Conservation (phyloP, 2,888 invertebrate species). For the Tinea trinotella region DNA sequence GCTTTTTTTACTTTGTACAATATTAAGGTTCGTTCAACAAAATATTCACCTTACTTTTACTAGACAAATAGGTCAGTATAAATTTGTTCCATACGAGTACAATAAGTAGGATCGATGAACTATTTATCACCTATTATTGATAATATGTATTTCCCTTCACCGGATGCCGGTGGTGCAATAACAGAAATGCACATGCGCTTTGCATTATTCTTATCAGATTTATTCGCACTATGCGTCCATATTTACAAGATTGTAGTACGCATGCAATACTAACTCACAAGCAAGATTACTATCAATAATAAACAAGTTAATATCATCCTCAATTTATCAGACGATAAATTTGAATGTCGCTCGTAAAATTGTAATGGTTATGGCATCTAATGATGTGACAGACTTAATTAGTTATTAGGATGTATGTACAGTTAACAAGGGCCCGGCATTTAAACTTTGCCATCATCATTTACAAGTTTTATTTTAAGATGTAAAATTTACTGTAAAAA, state of each 20-base stretch:
- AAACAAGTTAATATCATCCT: slow-evolving; percentile 9
- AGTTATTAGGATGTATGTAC: not conserved
- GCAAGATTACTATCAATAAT: slow-evolving; percentile 10
- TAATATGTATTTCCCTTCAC: slow-evolving; percentile 25
- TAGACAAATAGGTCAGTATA: too few species aligned
- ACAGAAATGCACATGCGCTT: slow-evolving; percentile 24
- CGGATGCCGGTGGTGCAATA: slow-evolving; percentile 26
- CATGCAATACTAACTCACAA: not conserved
- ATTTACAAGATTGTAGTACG: not conserved
- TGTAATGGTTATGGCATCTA: not conserved
- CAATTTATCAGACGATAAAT: slow-evolving; percentile 7
- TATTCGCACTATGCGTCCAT: slow-evolving; percentile 22
- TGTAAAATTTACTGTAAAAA: too few species aligned
- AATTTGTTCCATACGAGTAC: too few species aligned
- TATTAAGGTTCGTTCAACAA: too few species aligned
- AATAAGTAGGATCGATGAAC: not conserved
- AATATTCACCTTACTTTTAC: too few species aligned
- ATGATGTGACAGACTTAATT: not conserved
- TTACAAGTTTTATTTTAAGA: too few species aligned
- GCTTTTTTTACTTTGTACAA: too few species aligned
- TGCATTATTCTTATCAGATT: slow-evolving; percentile 23
- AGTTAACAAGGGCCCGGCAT: too few species aligned
- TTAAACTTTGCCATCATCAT: not conserved
- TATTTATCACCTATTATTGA: not conserved
- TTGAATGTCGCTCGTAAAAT: slow-evolving; percentile 1